Evolutionary conservation across 2,888 invertebrate species (phyloP).

Genomic region (Prenolepis imparis): DNA sequence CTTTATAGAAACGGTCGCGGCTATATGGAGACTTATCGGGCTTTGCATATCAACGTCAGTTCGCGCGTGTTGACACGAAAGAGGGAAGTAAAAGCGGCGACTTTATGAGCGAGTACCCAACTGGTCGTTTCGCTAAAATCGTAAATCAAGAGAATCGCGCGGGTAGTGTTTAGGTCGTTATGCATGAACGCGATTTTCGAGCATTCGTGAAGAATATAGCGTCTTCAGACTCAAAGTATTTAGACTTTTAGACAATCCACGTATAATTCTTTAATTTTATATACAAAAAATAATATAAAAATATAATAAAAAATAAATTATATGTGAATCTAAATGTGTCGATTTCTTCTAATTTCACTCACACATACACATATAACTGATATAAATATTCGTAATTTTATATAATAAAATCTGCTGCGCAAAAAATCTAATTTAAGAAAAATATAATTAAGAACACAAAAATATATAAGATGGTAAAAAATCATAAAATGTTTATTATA

Average conservation of each 20-base stretch:
- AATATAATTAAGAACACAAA: not conserved
- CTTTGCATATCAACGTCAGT: slow-evolving; percentile 77
- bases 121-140: slow-evolving; percentile 78
- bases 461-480: not conserved
- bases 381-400: not conserved
- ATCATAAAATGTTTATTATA: not conserved
- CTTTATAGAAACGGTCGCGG: slow-evolving; percentile 82
- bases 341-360: not conserved
- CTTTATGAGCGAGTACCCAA: slow-evolving; percentile 71
- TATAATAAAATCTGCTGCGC: not conserved
- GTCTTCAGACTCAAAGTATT: slow-evolving; percentile 10
- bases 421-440: not conserved
- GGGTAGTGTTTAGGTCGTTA: slow-evolving; percentile 60
- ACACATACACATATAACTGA: no score
- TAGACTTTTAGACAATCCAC: not conserved
- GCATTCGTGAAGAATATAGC: slow-evolving; percentile 30
- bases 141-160: slow-evolving; percentile 79
- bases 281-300: not conserved
- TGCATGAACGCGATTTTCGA: slow-evolving; percentile 58
- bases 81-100: slow-evolving; percentile 78
- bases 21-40: slow-evolving; percentile 78
- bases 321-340: slow-evolving; percentile 1
- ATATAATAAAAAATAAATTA: not conserved
- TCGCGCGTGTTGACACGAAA: slow-evolving; percentile 80
- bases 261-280: not conserved